Evolutionary conservation across 1,140 invertebrate species (phyloP).

Genomic region (Galendromus occidentalis): DNA sequence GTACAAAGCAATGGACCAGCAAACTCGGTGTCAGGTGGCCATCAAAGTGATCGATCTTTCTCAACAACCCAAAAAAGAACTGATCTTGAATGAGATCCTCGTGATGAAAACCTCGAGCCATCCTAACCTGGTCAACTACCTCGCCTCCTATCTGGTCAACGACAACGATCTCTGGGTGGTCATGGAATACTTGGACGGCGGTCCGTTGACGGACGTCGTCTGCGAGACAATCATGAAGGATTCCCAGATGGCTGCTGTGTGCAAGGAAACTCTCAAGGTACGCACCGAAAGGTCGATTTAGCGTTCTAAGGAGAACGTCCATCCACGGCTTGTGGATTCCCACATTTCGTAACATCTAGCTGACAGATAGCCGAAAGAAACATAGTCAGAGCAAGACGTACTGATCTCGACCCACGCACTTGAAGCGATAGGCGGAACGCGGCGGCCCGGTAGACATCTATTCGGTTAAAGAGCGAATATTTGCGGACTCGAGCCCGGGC

Average conservation of each 20-base stretch:
- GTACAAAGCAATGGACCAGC: constrained; percentile 89
- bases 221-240: constrained; percentile 96
- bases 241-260: constrained; percentile 85
- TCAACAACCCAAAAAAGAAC: constrained; percentile 94
- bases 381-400: too few species aligned
- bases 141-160: constrained; percentile 70
- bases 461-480: too few species aligned
- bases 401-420: too few species aligned
- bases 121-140: constrained; percentile 89
- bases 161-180: constrained; percentile 71
- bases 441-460: too few species aligned
- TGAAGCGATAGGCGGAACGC: too few species aligned
- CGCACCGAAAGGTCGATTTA: constrained; percentile 42
- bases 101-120: constrained; percentile 94
- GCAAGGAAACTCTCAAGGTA: constrained; percentile 72
- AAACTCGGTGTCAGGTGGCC: constrained; percentile 90
- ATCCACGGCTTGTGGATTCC: neutral
- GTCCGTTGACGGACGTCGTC: constrained; percentile 87
- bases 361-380: too few species aligned
- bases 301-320: constrained; percentile 42
- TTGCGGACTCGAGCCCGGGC: too few species aligned
- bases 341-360: too few species aligned
- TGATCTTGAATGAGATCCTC: constrained; percentile 98
- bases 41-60: constrained; percentile 99
- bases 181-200: constrained; percentile 89